Conservation (phyloP, 2,888 invertebrate genomes). For the Listrodromus nycthemerus region DNA sequence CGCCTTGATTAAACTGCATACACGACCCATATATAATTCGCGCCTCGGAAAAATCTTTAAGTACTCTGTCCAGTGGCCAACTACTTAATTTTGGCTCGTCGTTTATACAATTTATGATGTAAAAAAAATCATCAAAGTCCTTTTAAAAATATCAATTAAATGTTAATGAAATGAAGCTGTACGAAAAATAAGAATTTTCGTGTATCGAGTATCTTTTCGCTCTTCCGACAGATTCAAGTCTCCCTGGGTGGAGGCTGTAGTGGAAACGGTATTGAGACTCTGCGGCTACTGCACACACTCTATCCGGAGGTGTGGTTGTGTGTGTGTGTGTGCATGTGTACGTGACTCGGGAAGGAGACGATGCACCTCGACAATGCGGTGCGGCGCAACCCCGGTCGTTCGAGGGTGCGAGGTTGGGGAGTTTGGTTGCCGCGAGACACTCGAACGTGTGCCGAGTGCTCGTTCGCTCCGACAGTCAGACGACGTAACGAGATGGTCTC, state of each 20-base stretch:
- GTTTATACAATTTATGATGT: no score
- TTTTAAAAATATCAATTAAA: no score
- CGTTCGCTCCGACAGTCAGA: conserved; percentile 71
- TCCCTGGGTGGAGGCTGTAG: background rate
- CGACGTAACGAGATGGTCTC: conserved; percentile 76
- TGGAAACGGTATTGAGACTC: conserved; percentile 43
- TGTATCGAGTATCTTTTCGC: background rate
- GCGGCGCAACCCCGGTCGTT: conserved; percentile 48
- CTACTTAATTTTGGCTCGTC: no score
- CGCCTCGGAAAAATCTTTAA: background rate
- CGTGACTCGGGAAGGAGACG: background rate
- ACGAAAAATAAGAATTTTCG: background rate
- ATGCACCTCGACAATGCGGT: conserved; percentile 28
- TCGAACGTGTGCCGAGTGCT: conserved; percentile 75
- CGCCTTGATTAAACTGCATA: background rate
- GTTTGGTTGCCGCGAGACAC: conserved; percentile 67
- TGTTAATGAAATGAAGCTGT: background rate
- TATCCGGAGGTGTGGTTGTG: background rate
- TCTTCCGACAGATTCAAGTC: background rate
- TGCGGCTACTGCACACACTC: conserved; percentile 23
- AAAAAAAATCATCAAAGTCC: no score
- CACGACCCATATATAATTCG: no score
- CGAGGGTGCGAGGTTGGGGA: conserved; percentile 13
- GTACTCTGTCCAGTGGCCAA: no score
- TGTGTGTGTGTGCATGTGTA: background rate